Conservation (phyloP, 2,113 vertebrate species). For the Tringa solitaria region DNA sequence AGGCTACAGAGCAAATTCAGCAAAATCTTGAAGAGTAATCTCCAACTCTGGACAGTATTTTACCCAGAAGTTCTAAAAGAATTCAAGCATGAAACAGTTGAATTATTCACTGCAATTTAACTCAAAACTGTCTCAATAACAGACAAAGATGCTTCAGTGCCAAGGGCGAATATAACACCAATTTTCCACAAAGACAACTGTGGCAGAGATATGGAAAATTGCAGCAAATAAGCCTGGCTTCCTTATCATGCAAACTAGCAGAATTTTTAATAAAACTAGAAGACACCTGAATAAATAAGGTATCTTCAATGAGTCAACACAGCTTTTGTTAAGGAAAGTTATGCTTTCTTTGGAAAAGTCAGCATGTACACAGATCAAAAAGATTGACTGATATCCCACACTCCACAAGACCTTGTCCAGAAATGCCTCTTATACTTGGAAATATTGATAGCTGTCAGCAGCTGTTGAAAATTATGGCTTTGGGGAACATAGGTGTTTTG, state of each 20-base stretch:
- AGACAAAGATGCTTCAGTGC: conserved; percentile 8
- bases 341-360: background rate
- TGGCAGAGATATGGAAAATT: background rate
- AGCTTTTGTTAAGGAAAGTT: background rate
- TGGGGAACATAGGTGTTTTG: background rate
- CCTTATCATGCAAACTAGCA: background rate
- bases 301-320: background rate
- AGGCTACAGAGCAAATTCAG: background rate
- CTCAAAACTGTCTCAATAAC: conserved; percentile 9
- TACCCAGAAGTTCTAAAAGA: background rate
- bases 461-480: background rate
- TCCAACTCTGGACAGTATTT: background rate
- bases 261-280: background rate
- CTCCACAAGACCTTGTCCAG: background rate
- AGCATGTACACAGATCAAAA: background rate
- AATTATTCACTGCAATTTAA: conserved; percentile 41
- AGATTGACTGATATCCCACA: background rate
- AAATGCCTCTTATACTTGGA: background rate
- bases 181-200: background rate
- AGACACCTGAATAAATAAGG: background rate
- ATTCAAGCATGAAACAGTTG: conserved; percentile 3
- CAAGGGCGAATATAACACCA: background rate
- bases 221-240: background rate
- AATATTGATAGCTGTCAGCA: background rate
- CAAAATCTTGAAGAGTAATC: background rate